Percentiles rank a stretch among this genome's conserved stretches.
phyloP scores from a whole-genome alignment of 2,113 vertebrate genomes.

The Carassius carassius region DNA sequence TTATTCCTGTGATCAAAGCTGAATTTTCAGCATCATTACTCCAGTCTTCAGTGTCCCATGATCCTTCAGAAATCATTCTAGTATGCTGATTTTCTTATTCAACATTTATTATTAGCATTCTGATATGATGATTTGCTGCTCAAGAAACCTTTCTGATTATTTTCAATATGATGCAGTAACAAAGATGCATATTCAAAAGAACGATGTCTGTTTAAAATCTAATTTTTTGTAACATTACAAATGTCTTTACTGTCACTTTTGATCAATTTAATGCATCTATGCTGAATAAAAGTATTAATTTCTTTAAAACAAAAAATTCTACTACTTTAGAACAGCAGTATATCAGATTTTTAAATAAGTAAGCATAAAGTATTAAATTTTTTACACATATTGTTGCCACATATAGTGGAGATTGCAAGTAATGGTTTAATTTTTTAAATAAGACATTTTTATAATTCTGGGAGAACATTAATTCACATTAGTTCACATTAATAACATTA shows the following conservation, averaged over 20 bases:
- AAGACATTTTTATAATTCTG: too few species aligned
- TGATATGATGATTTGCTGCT: background rate
- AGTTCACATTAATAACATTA: too few species aligned
- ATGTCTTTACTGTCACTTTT: background rate
- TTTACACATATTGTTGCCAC: background rate
- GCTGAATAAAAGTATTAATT: background rate
- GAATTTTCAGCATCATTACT: background rate
- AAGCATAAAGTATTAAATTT: background rate
- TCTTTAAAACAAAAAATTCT: too few species aligned
- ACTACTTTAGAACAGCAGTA: background rate
- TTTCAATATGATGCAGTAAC: too few species aligned
- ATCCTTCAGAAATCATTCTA: background rate
- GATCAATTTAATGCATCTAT: background rate
- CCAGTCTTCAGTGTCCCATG: background rate
- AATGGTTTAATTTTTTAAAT: background rate
- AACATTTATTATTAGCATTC: background rate
- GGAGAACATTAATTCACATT: background rate
- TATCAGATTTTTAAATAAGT: background rate
- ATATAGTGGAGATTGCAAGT: background rate
- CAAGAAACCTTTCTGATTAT: background rate
- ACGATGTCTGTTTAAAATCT: background rate
- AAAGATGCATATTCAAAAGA: background rate
- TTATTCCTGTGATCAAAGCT: background rate
- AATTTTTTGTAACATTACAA: background rate
- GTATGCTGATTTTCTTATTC: background rate